Evolutionary conservation across 2,113 vertebrate genomes (phyloP), one percentile per base, ranked within the genome.

Genomic region (Nerophis lumbriciformis): DNA sequence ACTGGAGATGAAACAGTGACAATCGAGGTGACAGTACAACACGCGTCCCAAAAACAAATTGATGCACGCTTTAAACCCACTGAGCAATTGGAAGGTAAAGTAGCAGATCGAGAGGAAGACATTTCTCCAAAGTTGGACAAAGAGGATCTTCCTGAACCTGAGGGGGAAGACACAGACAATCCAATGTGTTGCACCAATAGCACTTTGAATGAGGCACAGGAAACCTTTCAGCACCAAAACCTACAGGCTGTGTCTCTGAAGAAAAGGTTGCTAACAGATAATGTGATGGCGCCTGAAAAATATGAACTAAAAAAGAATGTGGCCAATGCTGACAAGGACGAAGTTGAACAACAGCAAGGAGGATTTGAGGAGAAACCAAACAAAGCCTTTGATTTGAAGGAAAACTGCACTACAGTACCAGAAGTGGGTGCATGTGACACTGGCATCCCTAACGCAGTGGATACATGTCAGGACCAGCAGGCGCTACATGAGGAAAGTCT

Each of bases 141-240:
- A 39, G 28, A 66, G 11, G 52, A 37, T 2, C 7, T 37, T 47
- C 6, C 51, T 6, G 4, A 53, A 45, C 48, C 38, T 42, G 38
- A 57, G 6, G n/a, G 38, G 37, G 38, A 42, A 42, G n/a, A 19
- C 38, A 5, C 37, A 2, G 38, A 57, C 15, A 16, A 2, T 10
- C 7, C 39, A 3, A 10, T 6, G 15, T n/a, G 7, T 44, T 12
- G 9, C 8, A 16, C 37, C 53, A 15, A 38, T 11, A 45, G 42
- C 11, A 45, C 42, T 15, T 49, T 11, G 12, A 38, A 61, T 52
- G 39, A 61, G 15, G 58, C 68, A 58, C 56, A 62, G 51, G 64
- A 62, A 49, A 21, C 35, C 0, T 44, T 51, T 65, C 58, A 38
- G 4, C 11, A 14, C 15, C 64, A 65, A 42, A 68, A 58, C 9